Conservation (phyloP, 2,113 vertebrate genomes). For the Eubucco bourcierii region DNA sequence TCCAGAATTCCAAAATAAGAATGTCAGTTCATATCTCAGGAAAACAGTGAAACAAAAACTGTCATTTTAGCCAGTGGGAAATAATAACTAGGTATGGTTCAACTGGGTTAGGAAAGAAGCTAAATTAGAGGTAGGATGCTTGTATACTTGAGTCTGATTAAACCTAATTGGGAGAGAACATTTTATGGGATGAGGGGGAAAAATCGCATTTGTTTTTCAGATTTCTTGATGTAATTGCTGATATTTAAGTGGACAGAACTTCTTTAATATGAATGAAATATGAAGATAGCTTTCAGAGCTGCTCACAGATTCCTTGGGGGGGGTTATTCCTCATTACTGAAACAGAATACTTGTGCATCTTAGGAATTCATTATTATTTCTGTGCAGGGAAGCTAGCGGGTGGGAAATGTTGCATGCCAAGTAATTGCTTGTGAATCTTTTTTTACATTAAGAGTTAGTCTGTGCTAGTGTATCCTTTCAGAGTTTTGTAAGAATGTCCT, state of each 20-base stretch:
- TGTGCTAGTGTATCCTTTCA: not conserved
- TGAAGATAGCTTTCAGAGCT: not conserved
- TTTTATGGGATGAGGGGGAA: not conserved
- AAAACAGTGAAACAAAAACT: not conserved
- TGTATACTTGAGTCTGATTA: not conserved
- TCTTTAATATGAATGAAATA: conserved; percentile 1
- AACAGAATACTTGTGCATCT: not conserved
- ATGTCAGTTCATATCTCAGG: not conserved
- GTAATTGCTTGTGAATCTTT: not conserved
- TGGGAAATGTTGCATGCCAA: not conserved
- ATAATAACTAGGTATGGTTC: conserved; percentile 1
- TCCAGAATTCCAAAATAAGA: not conserved
- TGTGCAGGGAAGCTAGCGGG: not conserved
- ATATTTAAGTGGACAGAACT: not conserved
- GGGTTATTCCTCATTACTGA: not conserved
- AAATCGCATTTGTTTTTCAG: not conserved
- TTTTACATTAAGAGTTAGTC: not conserved
- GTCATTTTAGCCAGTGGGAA: not conserved
- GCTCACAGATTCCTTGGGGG: not conserved
- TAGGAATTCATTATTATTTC: conserved; percentile 12
- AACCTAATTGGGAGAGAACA: not conserved
- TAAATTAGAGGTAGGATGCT: not conserved
- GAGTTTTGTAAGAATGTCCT: not conserved
- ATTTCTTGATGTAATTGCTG: not conserved
- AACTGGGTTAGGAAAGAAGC: not conserved